Base-by-base conservation (phyloP, 2,797 vertebrate genomes). In the Peromyscus nudipes region DNA sequence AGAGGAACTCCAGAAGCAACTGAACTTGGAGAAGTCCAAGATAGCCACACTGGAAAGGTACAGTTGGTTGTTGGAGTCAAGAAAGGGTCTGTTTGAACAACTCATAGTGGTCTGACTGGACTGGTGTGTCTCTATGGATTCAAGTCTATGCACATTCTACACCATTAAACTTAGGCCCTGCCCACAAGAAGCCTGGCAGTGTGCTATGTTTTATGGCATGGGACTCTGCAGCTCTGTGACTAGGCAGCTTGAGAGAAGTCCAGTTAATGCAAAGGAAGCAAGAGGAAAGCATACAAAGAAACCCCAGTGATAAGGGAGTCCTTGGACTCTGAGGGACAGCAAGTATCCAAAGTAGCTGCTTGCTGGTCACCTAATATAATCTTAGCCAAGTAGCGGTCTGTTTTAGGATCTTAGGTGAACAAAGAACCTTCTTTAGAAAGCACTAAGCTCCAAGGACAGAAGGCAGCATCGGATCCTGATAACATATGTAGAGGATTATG, bases 11-110 rank as follows among this genome's bases (percentile, higher is more conserved):
- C 99, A 99, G 92, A 98, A 98, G 97, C 99, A 99, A 97, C 99
- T 99, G 9, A 99, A 99, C 16, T 98, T 99, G 89, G 99, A 99
- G 98, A 99, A 99, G 97, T 99, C 99, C 98, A 99, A 99, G 98
- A 99, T 99, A 0, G 99, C 99, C 85, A 99, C 99, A 99, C 98
- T 99, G 96, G 99, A 99, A 98, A 99, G 99, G 99, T 99, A 98
- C 34, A 29, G 52, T 64, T 40, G 57, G 69, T 34, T 89, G 23
- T 14, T 34, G 75, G 16, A 52, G 10, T 52, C 29, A 31, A 82
- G 23, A 52, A 76, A 94, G 34, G 83, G 52, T 64, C 37, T 49
- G 13, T 25, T n/a, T 34, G 10, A 37, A 21, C 37, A 37, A 17
- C 4, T 81, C 16, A 29, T 19, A 55, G 27, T 65, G 85, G 55